phyloP scores from a whole-genome alignment of 2,797 vertebrate genomes.

The Borostomias antarcticus region DNA sequence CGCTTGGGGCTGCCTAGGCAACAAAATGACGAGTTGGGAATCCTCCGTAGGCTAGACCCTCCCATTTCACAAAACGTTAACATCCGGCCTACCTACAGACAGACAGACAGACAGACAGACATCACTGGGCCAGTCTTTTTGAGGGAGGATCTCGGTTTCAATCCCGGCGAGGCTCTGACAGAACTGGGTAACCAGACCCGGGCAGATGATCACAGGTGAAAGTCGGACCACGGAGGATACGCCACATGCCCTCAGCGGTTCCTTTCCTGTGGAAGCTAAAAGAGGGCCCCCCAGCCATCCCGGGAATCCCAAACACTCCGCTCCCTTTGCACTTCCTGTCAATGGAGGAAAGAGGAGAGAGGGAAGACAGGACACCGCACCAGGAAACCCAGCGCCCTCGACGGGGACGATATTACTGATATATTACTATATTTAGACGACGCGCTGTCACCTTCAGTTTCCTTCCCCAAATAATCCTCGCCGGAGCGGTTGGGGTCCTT shows the following conservation, averaged over 20 bases:
- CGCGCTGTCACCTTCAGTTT: conserved; percentile 53
- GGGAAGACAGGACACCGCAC: conserved; percentile 11
- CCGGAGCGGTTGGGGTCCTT: conserved; percentile 23
- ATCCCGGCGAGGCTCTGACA: conserved; percentile 44
- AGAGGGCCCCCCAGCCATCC: conserved; percentile 38
- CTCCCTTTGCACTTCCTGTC: conserved; percentile 30
- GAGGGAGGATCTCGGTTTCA: conserved; percentile 53
- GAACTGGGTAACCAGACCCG: conserved; percentile 62
- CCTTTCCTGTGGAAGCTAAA: conserved; percentile 49
- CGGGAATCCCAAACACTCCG: conserved; percentile 54
- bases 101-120: too few species aligned
- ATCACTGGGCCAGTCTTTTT: conserved; percentile 59
- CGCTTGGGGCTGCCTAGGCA: too few species aligned
- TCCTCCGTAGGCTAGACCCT: too few species aligned
- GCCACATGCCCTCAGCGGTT: conserved; percentile 36
- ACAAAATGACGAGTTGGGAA: too few species aligned
- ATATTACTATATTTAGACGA: conserved; percentile 58
- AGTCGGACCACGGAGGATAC: conserved; percentile 38
- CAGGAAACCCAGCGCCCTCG: conserved; percentile 27
- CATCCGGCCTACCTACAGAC: too few species aligned
- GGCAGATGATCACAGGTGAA: conserved; percentile 57
- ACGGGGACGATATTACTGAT: too few species aligned
- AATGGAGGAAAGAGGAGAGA: conserved; percentile 27
- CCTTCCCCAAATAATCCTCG: conserved; percentile 23
- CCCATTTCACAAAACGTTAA: too few species aligned